Evolutionary conservation across 2,888 invertebrate genomes (phyloP).

Genomic region (Norana najaformis): DNA sequence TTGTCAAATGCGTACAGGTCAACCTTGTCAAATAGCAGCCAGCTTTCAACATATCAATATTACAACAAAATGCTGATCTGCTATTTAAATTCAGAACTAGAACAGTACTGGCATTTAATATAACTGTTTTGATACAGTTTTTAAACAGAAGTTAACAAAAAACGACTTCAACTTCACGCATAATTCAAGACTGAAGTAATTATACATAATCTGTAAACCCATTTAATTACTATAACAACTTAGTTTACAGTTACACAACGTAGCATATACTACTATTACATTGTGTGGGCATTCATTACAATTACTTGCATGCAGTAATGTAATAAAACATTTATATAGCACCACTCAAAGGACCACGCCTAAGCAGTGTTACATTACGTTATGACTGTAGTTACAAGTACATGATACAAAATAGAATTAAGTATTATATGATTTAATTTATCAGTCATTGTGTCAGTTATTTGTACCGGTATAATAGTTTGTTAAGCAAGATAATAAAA

Average conservation of each 20-base stretch:
- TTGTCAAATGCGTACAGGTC: no score
- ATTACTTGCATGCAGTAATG: no score
- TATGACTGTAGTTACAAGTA: not conserved
- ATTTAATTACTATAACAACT: not conserved
- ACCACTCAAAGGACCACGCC: not conserved
- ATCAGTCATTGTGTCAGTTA: not conserved
- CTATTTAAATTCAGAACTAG: not conserved
- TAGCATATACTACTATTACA: no score
- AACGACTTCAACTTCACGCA: not conserved
- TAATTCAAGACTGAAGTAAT: not conserved
- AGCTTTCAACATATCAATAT: not conserved
- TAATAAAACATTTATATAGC: not conserved
- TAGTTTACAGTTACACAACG: not conserved
- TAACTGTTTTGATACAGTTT: not conserved
- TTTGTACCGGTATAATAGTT: not conserved
- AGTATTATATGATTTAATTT: slow-evolving; percentile 1
- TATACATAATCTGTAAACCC: not conserved
- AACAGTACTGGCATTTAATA: not conserved
- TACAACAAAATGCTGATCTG: not conserved
- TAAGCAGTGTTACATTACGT: no score
- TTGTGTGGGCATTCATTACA: no score
- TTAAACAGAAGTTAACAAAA: not conserved
- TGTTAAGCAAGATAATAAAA: not conserved
- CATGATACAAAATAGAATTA: not conserved
- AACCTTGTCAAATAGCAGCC: not conserved